Evolutionary conservation across 2,888 invertebrate species (phyloP).

Genomic region (Schizotus pectinicornis): DNA sequence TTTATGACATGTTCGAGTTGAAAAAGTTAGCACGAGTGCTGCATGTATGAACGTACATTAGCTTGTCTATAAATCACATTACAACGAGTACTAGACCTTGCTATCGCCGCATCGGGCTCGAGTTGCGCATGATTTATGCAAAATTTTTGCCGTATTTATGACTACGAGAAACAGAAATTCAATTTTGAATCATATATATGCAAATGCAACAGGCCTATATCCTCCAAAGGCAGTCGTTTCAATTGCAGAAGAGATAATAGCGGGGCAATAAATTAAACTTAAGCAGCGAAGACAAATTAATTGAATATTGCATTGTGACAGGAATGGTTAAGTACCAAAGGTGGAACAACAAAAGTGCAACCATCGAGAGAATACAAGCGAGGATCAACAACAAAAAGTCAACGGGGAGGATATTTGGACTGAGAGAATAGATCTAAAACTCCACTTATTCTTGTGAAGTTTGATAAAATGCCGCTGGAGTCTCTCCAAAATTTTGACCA

Average conservation of each 20-base stretch:
- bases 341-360: conserved; percentile 19
- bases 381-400: no score
- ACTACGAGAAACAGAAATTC: conserved; percentile 7
- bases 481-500: no score
- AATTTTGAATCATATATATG: conserved; percentile 11
- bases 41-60: conserved; percentile 11
- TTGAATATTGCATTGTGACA: neutral
- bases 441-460: no score
- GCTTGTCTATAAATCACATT: conserved; percentile 18
- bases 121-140: conserved; percentile 21
- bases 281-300: neutral
- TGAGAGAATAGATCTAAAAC: no score
- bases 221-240: no score
- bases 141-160: conserved; percentile 23
- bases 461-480: no score
- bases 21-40: conserved; percentile 6
- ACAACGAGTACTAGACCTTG: conserved; percentile 10
- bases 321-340: neutral
- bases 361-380: no score
- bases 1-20: neutral
- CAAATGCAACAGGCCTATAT: neutral
- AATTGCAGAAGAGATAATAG: neutral
- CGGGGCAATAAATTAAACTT: no score
- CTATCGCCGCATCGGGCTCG: conserved; percentile 4
- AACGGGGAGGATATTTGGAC: no score